These are phyloP conservation scores for Toxotes chatareus DNA, from an alignment of 2,113 vertebrate species.

Conservation along the genomic window DNA sequence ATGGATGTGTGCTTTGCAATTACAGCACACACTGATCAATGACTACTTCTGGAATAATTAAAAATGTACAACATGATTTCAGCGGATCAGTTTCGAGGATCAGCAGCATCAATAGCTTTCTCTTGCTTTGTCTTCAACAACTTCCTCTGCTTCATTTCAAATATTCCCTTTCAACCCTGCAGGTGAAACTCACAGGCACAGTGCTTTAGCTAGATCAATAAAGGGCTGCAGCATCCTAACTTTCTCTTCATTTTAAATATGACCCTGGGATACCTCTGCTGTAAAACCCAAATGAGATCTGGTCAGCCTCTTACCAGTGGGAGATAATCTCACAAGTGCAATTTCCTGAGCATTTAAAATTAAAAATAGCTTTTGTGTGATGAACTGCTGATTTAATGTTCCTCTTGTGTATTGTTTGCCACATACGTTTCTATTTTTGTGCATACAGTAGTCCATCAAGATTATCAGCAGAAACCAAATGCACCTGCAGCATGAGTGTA, in stretches of 20 bases:
- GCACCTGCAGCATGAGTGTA: neutral
- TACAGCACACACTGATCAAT: conserved; percentile 50
- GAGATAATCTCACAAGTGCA: conserved; percentile 46
- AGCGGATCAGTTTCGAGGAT: conserved; percentile 51
- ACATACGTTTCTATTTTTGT: conserved; percentile 4
- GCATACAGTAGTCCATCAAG: conserved; percentile 5
- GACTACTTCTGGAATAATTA: conserved; percentile 66
- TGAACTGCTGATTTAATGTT: conserved; percentile 25
- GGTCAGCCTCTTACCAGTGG: conserved; percentile 44
- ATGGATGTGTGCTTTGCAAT: conserved; percentile 44
- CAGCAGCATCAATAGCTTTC: conserved; percentile 26
- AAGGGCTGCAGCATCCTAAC: conserved; percentile 45
- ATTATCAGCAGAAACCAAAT: conserved; percentile 28
- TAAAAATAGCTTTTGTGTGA: conserved; percentile 33
- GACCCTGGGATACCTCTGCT: conserved; percentile 49
- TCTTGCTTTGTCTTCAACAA: conserved; percentile 35
- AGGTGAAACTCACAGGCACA: conserved; percentile 30
- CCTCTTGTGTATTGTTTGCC: neutral
- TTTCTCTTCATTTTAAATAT: conserved; percentile 51
- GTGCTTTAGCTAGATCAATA: conserved; percentile 45
- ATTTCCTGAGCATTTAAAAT: conserved; percentile 40
- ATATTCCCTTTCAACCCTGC: conserved; percentile 21
- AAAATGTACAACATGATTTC: conserved; percentile 55
- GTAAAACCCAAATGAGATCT: conserved; percentile 41
- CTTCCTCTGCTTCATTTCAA: conserved; percentile 40